These are phyloP conservation scores for Lepus oiostolus DNA, from an alignment of 2,797 vertebrate genomes.

Conservation along the genomic window DNA sequence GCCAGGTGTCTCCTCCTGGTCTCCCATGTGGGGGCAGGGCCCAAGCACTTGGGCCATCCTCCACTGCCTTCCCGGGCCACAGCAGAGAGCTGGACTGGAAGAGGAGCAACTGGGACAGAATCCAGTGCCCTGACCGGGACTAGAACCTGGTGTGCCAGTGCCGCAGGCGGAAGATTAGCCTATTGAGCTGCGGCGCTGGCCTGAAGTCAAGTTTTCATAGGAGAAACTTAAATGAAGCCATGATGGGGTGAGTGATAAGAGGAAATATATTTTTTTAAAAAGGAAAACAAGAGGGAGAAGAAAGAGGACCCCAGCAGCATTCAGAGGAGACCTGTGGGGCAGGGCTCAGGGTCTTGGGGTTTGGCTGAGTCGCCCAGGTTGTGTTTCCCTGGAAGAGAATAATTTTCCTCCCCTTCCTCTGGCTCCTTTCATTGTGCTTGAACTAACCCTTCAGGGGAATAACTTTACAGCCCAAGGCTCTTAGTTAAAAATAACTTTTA, in stretches of 20 bases:
- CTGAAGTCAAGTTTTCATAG: neutral
- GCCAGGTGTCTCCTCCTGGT: too few species aligned
- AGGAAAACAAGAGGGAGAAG: neutral
- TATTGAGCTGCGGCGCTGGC: too few species aligned
- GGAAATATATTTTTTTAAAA: neutral
- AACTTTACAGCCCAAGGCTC: conserved; percentile 17
- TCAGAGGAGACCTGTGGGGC: neutral
- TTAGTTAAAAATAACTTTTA: conserved; percentile 47
- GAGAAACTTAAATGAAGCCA: neutral
- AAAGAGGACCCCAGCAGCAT: fast-evolving
- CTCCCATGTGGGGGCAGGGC: too few species aligned
- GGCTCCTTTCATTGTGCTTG: conserved; percentile 31
- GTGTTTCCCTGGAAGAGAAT: neutral
- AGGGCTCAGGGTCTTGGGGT: neutral
- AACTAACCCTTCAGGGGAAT: neutral
- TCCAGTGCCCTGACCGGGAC: too few species aligned
- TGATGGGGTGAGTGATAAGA: neutral
- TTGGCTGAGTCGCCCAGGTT: neutral
- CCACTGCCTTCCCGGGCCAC: too few species aligned
- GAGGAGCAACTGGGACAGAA: too few species aligned
- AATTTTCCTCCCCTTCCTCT: neutral
- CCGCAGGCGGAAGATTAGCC: too few species aligned
- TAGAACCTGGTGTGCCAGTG: too few species aligned
- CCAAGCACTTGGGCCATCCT: too few species aligned
- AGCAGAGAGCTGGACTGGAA: too few species aligned